phyloP scores from a whole-genome alignment of 2,113 vertebrate genomes.

The Hemiprocne comata region DNA sequence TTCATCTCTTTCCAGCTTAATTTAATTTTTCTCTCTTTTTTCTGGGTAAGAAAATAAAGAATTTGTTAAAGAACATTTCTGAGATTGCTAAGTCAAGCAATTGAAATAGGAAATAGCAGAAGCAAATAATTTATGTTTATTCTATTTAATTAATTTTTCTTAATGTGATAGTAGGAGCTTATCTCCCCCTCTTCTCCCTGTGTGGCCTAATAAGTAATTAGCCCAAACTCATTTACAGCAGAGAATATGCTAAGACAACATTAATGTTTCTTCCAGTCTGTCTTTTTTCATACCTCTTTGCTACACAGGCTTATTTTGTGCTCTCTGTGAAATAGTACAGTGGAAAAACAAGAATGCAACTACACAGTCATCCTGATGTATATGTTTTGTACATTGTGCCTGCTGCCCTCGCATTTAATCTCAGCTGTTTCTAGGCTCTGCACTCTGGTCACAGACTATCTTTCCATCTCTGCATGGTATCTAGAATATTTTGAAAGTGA shows the following conservation, averaged over 20 bases:
- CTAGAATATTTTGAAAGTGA: slow-evolving; percentile 23
- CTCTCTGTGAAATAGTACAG: background rate
- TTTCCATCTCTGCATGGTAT: background rate
- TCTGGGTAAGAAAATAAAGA: background rate
- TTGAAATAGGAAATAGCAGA: slow-evolving; percentile 7
- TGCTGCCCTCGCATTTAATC: slow-evolving; percentile 22
- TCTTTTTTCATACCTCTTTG: background rate
- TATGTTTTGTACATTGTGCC: slow-evolving; percentile 30
- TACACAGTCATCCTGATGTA: slow-evolving; percentile 16
- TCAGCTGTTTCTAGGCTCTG: background rate
- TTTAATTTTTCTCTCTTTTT: background rate
- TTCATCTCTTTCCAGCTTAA: background rate
- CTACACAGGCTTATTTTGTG: background rate
- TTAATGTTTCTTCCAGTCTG: background rate
- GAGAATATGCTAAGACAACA: background rate
- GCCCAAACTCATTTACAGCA: background rate
- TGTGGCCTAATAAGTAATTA: slow-evolving; percentile 15
- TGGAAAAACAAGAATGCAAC: slow-evolving; percentile 7
- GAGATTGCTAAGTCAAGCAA: background rate
- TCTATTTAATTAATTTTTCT: slow-evolving; percentile 37
- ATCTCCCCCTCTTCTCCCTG: background rate
- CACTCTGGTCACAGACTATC: background rate
- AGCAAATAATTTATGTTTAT: slow-evolving; percentile 8
- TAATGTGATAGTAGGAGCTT: slow-evolving; percentile 20
- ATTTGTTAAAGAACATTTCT: background rate